Evolutionary conservation across 2,888 invertebrate species (phyloP).

Genomic region (Pherbina coryleti): DNA sequence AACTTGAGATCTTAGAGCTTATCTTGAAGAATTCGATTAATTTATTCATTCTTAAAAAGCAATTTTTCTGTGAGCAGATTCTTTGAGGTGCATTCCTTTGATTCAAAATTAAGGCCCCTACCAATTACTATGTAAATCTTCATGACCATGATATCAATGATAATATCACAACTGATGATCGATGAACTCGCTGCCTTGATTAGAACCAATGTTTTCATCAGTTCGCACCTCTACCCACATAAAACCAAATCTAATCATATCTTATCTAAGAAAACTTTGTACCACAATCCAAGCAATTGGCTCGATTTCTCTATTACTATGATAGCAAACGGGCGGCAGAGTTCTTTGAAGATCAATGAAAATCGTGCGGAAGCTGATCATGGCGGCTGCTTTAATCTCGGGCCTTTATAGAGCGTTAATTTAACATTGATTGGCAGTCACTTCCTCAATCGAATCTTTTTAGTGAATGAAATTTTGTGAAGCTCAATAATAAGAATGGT

Average conservation of each 20-base stretch:
- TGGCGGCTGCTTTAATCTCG: conserved; percentile 56
- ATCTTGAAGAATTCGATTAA: too few species aligned
- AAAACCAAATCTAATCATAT: conserved; percentile 35
- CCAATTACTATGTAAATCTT: background rate
- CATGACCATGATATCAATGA: background rate
- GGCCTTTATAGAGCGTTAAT: conserved; percentile 38
- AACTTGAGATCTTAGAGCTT: too few species aligned
- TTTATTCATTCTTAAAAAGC: too few species aligned
- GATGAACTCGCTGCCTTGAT: background rate
- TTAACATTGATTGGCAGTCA: conserved; percentile 23
- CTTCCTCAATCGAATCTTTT: background rate
- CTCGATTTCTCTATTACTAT: conserved; percentile 40
- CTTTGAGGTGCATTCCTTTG: background rate
- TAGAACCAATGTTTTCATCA: conserved; percentile 45
- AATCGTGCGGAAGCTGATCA: conserved; percentile 46
- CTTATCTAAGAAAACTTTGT: conserved; percentile 51
- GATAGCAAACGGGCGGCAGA: background rate
- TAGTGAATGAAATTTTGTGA: background rate
- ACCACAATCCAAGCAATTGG: conserved; percentile 45
- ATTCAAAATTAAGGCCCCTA: background rate
- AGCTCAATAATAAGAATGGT: conserved; percentile 8
- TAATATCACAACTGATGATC: background rate
- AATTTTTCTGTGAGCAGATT: background rate
- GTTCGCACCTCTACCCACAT: conserved; percentile 54
- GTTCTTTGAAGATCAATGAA: conserved; percentile 49